Base-by-base conservation (phyloP, 2,888 invertebrate species). In the Dicycla oo region DNA sequence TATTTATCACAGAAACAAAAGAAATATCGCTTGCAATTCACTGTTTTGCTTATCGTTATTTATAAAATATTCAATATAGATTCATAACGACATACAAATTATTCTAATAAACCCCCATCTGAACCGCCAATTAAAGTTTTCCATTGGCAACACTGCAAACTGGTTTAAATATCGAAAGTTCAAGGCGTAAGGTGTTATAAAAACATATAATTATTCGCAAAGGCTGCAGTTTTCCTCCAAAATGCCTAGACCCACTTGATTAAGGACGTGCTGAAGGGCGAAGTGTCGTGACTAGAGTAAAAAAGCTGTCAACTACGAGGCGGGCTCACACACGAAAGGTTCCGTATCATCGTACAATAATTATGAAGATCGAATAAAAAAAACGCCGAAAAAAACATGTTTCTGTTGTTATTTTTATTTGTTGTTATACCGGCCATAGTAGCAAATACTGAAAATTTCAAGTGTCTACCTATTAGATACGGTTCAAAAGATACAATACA, bases 201-300 rank as follows among this genome's bases (percentile, higher is more conserved):
- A n/a, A 78, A 70, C 58, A 60, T 76, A 65, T 76, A 83, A 86
- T 82, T 78, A 80, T 74, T 74, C 73, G 70, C 69, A 68, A 82
- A 82, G 76, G 65, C 71, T 71, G 63, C 73, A 63, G 80, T 92
- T 94, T 93, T 94, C 94, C 94, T 93, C 88, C 56, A 86, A 87
- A 87, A 88, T 88, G 76, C 94, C 94, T 93, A 93, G 94, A 94
- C 93, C 94, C 88, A 92, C 76, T 90, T 94, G 82, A 74, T 82
- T 82, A 82, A 91, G 90, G 90, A 88, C 88, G 66, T 40, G 2
- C 13, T 30, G 75, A 75, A 72, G 75, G 88, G 85, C 86, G 78
- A 63, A 61, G 40, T 56, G 66, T 63, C 75, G 81, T 83, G 86
- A 82, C 78, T 68, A 66, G 85, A 49, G 70, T 78, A 53, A 67